These are phyloP conservation scores for Anorthoa munda DNA, from an alignment of 2,888 invertebrate genomes.

Conservation along the genomic window DNA sequence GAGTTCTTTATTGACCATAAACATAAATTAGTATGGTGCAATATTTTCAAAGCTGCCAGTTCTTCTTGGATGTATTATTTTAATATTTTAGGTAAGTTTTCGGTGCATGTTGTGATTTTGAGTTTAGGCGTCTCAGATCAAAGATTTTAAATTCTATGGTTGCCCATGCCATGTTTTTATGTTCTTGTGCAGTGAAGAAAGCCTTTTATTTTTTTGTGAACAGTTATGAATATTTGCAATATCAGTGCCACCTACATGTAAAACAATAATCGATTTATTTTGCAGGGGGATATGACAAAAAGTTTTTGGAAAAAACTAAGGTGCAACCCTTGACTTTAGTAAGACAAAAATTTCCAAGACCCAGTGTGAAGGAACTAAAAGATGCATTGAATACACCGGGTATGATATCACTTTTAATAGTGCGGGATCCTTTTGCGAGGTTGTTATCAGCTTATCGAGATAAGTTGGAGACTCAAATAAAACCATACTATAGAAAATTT, in stretches of 20 bases:
- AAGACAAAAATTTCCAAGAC: conserved; percentile 93
- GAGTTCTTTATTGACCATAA: conserved; percentile 93
- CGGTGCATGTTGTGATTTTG: neutral
- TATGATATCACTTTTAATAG: conserved; percentile 93
- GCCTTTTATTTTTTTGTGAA: neutral
- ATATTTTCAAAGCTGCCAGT: conserved; percentile 94
- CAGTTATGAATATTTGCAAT: neutral
- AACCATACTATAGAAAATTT: conserved; percentile 93
- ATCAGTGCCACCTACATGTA: neutral
- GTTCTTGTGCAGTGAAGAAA: neutral
- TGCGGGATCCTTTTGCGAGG: conserved; percentile 94
- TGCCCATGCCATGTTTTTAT: neutral
- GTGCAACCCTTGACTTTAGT: conserved; percentile 93
- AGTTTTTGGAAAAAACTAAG: conserved; percentile 91
- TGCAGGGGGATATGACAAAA: conserved; percentile 91
- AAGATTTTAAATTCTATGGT: neutral
- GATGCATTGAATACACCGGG: conserved; percentile 91
- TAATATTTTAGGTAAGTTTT: conserved; percentile 92
- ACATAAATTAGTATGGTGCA: conserved; percentile 94
- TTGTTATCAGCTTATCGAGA: conserved; percentile 94
- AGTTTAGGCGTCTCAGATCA: neutral
- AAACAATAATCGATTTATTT: conserved; percentile 2
- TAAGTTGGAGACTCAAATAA: conserved; percentile 93
- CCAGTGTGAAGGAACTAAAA: conserved; percentile 91
- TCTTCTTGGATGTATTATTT: conserved; percentile 96